Evolutionary conservation across 2,797 vertebrate species (phyloP).

Genomic region (Onychomys arenicola): DNA sequence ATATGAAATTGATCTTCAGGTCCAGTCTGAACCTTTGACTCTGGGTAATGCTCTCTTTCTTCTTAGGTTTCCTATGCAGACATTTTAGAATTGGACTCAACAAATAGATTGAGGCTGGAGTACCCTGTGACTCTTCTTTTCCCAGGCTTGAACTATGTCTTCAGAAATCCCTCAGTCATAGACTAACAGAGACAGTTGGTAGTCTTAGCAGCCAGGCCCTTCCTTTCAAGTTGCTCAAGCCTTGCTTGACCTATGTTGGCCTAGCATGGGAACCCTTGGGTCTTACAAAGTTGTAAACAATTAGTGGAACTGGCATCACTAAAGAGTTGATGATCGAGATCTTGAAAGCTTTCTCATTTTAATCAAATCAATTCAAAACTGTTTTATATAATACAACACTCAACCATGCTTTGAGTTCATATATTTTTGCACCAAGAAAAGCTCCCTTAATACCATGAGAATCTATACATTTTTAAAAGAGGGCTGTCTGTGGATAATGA

Average conservation of each 20-base stretch:
- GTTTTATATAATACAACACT: slow-evolving; percentile 71
- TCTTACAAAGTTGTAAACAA: slow-evolving; percentile 46
- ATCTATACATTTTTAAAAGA: slow-evolving; percentile 71
- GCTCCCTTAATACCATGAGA: slow-evolving; percentile 45
- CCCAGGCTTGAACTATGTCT: too few relatives aligned
- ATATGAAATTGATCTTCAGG: neutral
- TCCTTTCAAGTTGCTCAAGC: neutral
- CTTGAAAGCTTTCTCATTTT: slow-evolving; percentile 47
- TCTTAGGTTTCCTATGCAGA: neutral
- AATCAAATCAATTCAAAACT: slow-evolving; percentile 74
- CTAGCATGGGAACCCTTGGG: neutral
- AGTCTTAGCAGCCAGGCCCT: neutral
- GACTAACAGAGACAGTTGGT: neutral
- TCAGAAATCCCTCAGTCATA: neutral
- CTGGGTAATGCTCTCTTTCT: neutral
- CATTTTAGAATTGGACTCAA: neutral
- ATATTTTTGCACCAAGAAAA: slow-evolving; percentile 47
- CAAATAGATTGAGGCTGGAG: neutral
- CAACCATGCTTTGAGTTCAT: slow-evolving; percentile 12
- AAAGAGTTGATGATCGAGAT: slow-evolving; percentile 38
- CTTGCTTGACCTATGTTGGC: neutral
- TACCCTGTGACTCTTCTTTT: neutral
- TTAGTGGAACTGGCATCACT: slow-evolving; percentile 53
- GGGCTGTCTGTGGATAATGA: neutral
- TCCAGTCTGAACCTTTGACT: neutral